phyloP scores from a whole-genome alignment of 2,888 invertebrate species.

The Macropis europaea region DNA sequence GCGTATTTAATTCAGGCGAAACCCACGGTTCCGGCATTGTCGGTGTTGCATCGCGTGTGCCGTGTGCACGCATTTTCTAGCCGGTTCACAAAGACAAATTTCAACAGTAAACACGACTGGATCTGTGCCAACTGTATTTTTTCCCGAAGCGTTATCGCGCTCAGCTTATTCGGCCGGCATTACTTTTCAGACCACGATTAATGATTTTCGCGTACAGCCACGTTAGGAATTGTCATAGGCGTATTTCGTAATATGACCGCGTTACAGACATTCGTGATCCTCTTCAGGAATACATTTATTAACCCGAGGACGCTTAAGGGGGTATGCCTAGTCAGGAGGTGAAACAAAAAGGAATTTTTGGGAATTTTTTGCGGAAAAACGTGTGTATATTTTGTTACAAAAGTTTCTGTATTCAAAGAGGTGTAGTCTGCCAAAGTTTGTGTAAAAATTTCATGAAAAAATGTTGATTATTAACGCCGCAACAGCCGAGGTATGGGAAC shows the following conservation, averaged over 20 bases:
- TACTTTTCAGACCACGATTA: slow-evolving; percentile 63
- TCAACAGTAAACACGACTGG: slow-evolving; percentile 68
- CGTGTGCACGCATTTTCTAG: slow-evolving; percentile 52
- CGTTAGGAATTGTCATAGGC: slow-evolving; percentile 26
- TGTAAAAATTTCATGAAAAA: no score
- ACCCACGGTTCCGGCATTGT: slow-evolving; percentile 51
- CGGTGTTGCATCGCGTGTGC: slow-evolving; percentile 49
- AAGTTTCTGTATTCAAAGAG: no score
- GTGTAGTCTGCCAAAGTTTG: no score
- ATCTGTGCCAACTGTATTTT: slow-evolving; percentile 65
- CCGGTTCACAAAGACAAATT: slow-evolving; percentile 65
- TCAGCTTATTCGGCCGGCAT: slow-evolving; percentile 63
- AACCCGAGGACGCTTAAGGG: no score
- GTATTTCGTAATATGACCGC: slow-evolving; percentile 6
- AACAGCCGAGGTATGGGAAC: no score
- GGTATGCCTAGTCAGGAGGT: no score
- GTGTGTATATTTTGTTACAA: no score
- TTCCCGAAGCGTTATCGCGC: slow-evolving; percentile 62
- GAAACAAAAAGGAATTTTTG: no score
- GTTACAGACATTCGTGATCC: no score
- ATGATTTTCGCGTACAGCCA: slow-evolving; percentile 53
- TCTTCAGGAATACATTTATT: no score
- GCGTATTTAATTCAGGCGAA: slow-evolving; percentile 62
- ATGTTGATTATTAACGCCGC: no score
- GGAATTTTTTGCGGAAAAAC: no score